A percentile compares a stretch with the other conserved stretches of the same genome.
Evolutionary conservation across 2,113 vertebrate genomes (phyloP).

Genomic region (Clarias macrocephalus): DNA sequence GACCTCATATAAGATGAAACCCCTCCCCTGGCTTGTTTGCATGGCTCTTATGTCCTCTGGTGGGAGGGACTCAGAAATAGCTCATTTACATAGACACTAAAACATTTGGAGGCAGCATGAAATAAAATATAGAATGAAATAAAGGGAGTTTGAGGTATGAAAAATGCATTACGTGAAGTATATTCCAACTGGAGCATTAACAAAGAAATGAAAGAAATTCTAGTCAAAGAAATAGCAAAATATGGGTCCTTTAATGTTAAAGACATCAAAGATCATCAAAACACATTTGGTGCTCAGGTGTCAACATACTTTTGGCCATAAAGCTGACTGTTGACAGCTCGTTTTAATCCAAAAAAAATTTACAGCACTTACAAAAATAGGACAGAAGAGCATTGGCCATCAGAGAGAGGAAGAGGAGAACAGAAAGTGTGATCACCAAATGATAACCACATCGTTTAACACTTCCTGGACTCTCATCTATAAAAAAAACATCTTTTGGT

Average conservation of each 20-base stretch:
- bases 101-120: too few relatives aligned
- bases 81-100: too few relatives aligned
- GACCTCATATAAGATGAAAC: too few relatives aligned
- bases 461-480: neutral
- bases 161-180: too few relatives aligned
- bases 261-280: neutral
- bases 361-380: conserved; percentile 30
- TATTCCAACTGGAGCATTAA: too few relatives aligned
- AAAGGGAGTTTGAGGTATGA: too few relatives aligned
- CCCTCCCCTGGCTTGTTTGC: too few relatives aligned
- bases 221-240: too few relatives aligned
- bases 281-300: neutral
- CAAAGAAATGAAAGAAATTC: too few relatives aligned
- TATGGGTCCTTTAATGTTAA: neutral
- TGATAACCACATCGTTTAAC: neutral
- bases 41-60: too few relatives aligned
- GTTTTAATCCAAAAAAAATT: neutral
- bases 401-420: conserved; percentile 29
- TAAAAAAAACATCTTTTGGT: neutral
- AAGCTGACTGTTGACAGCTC: neutral
- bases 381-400: conserved; percentile 1
- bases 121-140: too few relatives aligned
- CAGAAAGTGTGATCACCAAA: neutral
- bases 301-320: neutral
- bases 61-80: too few relatives aligned